Base-by-base conservation (phyloP, 2,888 invertebrate species). In the Escarpia spicata region DNA sequence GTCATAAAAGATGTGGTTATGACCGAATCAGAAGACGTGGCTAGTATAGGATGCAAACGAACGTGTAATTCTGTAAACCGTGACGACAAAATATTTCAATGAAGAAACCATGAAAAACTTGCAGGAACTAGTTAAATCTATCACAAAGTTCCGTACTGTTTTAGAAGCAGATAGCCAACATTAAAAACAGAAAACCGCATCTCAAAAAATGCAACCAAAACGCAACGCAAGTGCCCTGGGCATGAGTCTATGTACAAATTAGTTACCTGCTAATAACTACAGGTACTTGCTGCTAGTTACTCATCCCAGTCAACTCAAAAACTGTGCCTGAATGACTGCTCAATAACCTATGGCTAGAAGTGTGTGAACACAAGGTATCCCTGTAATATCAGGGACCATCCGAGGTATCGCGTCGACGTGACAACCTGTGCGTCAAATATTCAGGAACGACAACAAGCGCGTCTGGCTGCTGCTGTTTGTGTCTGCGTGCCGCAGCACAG, bases 121-220 rank as follows among this genome's bases (percentile, higher is more conserved):
- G 75, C 75, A 26, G 75, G 75, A 75, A 75, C 75, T 75, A 26
- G 75, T 75, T 75, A 75, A 75, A 15, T 26, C 75, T 75, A 75
- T 75, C 75, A 75, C 75, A 26, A 26, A 75, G 75, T 75, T 26
- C 75, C 75, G 19, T 75, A 75, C 19, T n/a, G 75, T 52, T 52
- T 52, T 52, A 52, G 52, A 52, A 52, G 52, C 52, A 52, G 52
- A 52, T 26, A 75, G 26, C 75, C 75, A 75, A 75, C 75, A 26
- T 75, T 75, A 75, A 75, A 75, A 75, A 75, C n/a, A 75, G 75
- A 75, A 75, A 75, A 75, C 75, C 26, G 75, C 75, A 75, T 26
- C 6, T 75, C 52, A 52, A 75, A 75, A 75, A 75, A 75, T 75
- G 26, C 75, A 75, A 75, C 75, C 52, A 75, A 75, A 75, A n/a